phyloP scores from a whole-genome alignment of 2,797 vertebrate species.

The Ceyx erithaca region DNA sequence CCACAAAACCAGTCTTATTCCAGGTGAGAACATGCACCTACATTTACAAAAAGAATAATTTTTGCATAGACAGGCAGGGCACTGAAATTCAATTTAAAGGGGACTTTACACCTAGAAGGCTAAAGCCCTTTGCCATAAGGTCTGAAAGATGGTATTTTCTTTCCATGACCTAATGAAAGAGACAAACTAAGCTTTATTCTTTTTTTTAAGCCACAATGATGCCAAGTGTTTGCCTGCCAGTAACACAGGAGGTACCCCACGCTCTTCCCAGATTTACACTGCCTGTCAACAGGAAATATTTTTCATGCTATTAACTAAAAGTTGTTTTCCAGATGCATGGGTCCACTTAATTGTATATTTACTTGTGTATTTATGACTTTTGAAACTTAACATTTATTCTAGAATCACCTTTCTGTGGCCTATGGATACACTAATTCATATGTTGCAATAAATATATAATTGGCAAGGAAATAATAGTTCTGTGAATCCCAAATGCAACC shows the following conservation, averaged over 20 bases:
- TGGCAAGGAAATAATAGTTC: neutral
- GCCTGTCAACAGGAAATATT: slow-evolving; percentile 15
- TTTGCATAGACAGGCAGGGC: neutral
- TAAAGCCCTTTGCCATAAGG: neutral
- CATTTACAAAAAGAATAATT: neutral
- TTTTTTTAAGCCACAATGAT: neutral
- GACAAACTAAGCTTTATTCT: neutral
- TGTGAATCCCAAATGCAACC: neutral
- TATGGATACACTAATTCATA: slow-evolving; percentile 8
- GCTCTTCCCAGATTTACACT: neutral
- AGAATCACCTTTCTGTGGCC: neutral
- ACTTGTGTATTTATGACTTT: neutral
- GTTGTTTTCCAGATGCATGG: neutral
- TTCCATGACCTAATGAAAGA: neutral
- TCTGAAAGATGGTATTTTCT: neutral
- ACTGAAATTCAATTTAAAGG: neutral
- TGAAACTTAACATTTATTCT: slow-evolving; percentile 12
- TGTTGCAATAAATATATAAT: neutral
- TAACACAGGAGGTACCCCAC: neutral
- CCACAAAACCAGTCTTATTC: neutral
- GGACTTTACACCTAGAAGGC: neutral
- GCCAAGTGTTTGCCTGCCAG: neutral
- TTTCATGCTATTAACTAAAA: neutral
- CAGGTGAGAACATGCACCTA: neutral
- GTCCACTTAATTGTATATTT: neutral